Conservation (phyloP, 2,113 vertebrate genomes). For the Prolemur simus region DNA sequence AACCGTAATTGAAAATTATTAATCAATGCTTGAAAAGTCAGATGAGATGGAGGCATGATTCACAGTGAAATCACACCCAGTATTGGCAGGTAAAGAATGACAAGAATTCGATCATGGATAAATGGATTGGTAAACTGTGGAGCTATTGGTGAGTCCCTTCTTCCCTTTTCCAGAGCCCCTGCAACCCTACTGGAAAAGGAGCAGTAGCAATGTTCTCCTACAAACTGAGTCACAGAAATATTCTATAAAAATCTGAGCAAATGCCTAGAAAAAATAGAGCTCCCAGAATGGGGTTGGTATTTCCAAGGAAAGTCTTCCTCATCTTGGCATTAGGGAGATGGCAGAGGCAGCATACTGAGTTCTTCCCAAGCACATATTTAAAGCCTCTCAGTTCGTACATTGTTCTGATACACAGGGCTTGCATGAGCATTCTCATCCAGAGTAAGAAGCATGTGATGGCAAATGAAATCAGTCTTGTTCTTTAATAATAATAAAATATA, state of each 20-base stretch:
- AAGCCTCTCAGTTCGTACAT: neutral
- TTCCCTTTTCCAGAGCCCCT: neutral
- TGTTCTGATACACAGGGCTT: no score
- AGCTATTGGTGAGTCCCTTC: neutral
- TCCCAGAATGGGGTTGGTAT: no score
- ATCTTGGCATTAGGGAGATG: accelerated
- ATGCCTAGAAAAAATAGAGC: neutral
- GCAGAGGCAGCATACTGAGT: neutral
- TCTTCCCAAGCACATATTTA: accelerated
- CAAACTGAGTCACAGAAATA: neutral
- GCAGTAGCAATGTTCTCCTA: neutral
- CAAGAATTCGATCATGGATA: neutral
- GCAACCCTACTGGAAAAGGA: neutral
- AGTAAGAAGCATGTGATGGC: no score
- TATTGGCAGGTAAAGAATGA: neutral
- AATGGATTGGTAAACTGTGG: neutral
- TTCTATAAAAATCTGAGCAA: neutral
- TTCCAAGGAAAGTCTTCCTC: neutral
- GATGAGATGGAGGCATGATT: neutral
- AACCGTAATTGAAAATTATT: neutral
- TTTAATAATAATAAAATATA: neutral
- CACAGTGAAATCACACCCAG: neutral
- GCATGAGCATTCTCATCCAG: neutral
- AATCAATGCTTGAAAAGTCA: neutral
- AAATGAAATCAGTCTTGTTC: neutral